A percentile compares a stretch with the other conserved stretches of the same genome.
Evolutionary conservation across 2,888 invertebrate genomes (phyloP).

Genomic region (Latrodectus elegans): DNA sequence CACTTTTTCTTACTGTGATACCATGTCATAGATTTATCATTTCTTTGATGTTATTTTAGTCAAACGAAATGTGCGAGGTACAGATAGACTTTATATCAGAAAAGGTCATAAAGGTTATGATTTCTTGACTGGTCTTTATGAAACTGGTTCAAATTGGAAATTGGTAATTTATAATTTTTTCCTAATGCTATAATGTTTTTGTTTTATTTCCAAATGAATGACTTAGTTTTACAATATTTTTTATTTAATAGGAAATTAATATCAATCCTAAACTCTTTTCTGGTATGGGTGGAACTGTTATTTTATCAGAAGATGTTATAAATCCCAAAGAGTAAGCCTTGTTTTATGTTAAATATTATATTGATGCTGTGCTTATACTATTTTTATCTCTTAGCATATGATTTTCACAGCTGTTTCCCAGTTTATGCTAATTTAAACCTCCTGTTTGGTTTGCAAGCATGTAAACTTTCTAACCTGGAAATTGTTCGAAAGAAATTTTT

Average conservation of each 20-base stretch:
- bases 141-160: conserved; percentile 72
- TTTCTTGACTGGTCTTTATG: conserved; percentile 83
- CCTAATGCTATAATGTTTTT: too few species aligned
- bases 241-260: conserved; percentile 76
- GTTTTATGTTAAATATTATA: neutral
- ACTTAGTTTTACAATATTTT: neutral
- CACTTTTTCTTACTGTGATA: too few species aligned
- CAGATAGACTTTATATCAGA: conserved; percentile 91
- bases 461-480: too few species aligned
- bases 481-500: too few species aligned
- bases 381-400: too few species aligned
- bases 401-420: too few species aligned
- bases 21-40: neutral
- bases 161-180: conserved; percentile 24
- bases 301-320: conserved; percentile 84
- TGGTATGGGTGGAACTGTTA: conserved; percentile 88
- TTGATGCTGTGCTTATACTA: too few species aligned
- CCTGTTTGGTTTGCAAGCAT: too few species aligned
- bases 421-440: too few species aligned
- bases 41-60: conserved; percentile 75
- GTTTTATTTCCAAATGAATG: too few species aligned
- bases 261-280: conserved; percentile 82
- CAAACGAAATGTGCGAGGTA: conserved; percentile 88
- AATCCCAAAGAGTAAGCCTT: conserved; percentile 80
- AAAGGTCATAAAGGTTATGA: conserved; percentile 82